Base-by-base conservation (phyloP, 2,113 vertebrate species). In the Columba livia region DNA sequence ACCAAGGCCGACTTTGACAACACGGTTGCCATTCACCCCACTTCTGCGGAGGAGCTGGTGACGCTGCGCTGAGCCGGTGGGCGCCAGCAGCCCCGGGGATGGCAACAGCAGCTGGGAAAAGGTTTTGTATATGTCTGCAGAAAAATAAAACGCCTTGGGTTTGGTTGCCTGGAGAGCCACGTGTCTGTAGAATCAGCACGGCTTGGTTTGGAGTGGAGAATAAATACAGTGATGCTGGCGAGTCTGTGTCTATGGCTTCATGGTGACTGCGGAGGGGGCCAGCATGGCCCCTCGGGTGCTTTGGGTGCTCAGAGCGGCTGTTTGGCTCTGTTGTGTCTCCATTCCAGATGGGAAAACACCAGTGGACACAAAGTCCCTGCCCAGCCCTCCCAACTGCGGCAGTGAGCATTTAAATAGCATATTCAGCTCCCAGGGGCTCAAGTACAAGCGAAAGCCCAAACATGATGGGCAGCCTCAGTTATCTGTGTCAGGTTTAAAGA, bases 1-100 rank as follows among this genome's bases (percentile, higher is more conserved):
- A 97, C 96, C 83, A 97, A 97, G 56, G 94, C 95, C 0, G 90
- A 97, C 86, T 81, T 97, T 44, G 96, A 97, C 94, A 96, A 93
- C 93, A 97, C 96, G 0, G 65, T 97, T 0, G 96, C 96, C 91
- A 96, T 97, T 29, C 96, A 97, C 61, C 96, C 96, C 44, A 97
- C 96, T 3, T 94, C 96, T 67, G 95, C 96, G 0, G 96, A 97
- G 32, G 96, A 97, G 94, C 92, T 97, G 83, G 96, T 97, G 90
- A 97, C 96, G 0, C 34, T 97, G 79, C 95, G 96, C 73, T 97
- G 93, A 97, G 80, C 24, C 3, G 1, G 32, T 0, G 9, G 69
- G 25, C 4, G 10, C 3, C 0, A 44, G n/a, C 58, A 2, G 42
- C 34, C 48, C 32, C 7, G 0, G 47, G 29, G 20, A 8, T 0